phyloP scores from a whole-genome alignment of 2,888 invertebrate genomes.

The Patella pellucida region DNA sequence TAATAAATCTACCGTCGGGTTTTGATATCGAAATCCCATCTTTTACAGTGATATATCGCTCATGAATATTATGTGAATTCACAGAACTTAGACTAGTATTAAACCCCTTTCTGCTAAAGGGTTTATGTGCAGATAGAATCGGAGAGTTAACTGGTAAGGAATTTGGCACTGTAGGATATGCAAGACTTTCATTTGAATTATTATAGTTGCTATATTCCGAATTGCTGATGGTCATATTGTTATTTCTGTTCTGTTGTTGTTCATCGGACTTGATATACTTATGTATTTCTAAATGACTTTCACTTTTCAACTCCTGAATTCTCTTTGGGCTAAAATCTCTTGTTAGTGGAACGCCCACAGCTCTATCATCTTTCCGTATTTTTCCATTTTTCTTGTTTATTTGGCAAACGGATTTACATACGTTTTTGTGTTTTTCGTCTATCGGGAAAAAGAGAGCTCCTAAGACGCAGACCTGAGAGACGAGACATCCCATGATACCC shows the following conservation, averaged over 20 bases:
- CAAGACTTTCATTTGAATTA: background rate
- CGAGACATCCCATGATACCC: background rate
- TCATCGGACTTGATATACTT: background rate
- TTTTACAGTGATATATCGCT: background rate
- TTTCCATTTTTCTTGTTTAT: background rate
- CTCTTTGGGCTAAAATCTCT: background rate
- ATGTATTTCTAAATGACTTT: slow-evolving; percentile 1
- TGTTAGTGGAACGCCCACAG: background rate
- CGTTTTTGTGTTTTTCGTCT: background rate
- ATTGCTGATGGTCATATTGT: background rate
- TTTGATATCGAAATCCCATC: background rate
- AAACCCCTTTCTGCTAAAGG: background rate
- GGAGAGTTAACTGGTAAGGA: background rate
- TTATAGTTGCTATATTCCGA: background rate
- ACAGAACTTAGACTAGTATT: background rate
- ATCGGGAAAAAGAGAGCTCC: background rate
- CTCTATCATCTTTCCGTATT: background rate
- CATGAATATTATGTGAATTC: background rate
- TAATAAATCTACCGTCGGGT: background rate
- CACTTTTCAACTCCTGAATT: background rate
- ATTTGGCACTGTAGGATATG: background rate
- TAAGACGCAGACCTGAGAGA: background rate
- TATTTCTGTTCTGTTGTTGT: background rate
- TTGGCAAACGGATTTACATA: background rate
- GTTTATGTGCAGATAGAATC: background rate